phyloP scores from a whole-genome alignment of 2,888 invertebrate species.

The Cantharis rustica region DNA sequence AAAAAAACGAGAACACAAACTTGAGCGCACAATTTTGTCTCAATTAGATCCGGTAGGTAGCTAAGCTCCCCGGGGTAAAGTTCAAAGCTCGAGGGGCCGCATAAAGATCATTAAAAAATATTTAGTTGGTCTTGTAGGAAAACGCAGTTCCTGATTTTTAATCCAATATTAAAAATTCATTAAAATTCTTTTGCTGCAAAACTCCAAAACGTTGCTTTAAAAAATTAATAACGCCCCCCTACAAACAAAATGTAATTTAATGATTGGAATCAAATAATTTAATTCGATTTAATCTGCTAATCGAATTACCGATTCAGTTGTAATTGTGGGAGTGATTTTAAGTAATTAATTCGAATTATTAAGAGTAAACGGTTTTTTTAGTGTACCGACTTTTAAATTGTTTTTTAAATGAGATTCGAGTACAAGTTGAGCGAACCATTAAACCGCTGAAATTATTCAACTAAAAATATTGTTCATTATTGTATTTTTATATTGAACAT shows the following conservation, averaged over 20 bases:
- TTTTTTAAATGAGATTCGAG: not conserved
- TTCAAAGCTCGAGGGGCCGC: not conserved
- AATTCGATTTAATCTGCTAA: not conserved
- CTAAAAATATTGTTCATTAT: conserved; percentile 9
- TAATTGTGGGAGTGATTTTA: not conserved
- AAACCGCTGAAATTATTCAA: conserved; percentile 10
- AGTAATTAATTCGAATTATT: not conserved
- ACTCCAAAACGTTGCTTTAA: not conserved
- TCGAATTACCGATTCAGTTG: not conserved
- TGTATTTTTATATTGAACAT: conserved; percentile 8
- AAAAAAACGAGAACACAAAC: not conserved
- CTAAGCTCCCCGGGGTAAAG: not conserved
- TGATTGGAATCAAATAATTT: not conserved
- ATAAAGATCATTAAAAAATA: not conserved
- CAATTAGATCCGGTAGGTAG: not conserved
- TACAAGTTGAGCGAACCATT: conserved; percentile 2
- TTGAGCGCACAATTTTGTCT: not conserved
- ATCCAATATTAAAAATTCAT: not conserved
- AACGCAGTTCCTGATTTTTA: not conserved
- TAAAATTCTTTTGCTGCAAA: not conserved
- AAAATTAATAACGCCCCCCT: not conserved
- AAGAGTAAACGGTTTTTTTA: not conserved
- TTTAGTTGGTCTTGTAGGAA: not conserved
- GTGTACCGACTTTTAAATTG: not conserved
- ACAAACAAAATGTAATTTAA: not conserved